phyloP scores from a whole-genome alignment of 92 coral and sea anemone genomes.

The Epizoanthus stellaris region DNA sequence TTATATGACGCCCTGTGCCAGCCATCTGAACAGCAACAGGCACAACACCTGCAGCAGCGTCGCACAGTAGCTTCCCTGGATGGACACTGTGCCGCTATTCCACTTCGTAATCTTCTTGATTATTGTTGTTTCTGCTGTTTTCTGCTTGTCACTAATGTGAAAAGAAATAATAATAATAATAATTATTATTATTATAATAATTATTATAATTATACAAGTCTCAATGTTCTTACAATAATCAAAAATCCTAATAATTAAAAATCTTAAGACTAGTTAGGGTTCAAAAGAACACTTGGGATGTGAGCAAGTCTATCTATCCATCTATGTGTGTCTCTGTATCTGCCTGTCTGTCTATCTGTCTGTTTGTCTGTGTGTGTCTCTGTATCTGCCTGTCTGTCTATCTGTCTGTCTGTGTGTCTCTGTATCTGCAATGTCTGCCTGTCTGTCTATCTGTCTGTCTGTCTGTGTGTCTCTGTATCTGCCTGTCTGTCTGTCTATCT shows the following conservation, averaged over 20 bases:
- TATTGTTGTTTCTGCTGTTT: slow-evolving; percentile 14
- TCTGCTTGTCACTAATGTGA: not conserved
- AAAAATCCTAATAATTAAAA: too few species aligned
- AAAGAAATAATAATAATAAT: not conserved
- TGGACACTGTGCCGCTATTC: not conserved
- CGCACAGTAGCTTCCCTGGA: not conserved
- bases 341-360: not conserved
- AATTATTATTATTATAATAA: not conserved
- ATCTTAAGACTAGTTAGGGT: too few species aligned
- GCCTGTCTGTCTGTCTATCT: too few species aligned
- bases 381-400: not conserved
- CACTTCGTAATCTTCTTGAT: slow-evolving; percentile 2
- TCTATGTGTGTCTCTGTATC: not conserved
- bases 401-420: too few species aligned
- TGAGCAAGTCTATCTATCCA: not conserved
- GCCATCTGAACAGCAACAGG: slow-evolving; percentile 18
- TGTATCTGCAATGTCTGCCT: too few species aligned
- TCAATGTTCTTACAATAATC: too few species aligned
- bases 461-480: too few species aligned
- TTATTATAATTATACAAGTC: not conserved
- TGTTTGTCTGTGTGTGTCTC: not conserved
- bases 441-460: too few species aligned
- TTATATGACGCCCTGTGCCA: slow-evolving; percentile 19
- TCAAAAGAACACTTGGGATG: too few species aligned
- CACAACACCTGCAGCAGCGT: not conserved